Base-by-base conservation (phyloP, 2,888 invertebrate species). In the Latrodectus elegans region DNA sequence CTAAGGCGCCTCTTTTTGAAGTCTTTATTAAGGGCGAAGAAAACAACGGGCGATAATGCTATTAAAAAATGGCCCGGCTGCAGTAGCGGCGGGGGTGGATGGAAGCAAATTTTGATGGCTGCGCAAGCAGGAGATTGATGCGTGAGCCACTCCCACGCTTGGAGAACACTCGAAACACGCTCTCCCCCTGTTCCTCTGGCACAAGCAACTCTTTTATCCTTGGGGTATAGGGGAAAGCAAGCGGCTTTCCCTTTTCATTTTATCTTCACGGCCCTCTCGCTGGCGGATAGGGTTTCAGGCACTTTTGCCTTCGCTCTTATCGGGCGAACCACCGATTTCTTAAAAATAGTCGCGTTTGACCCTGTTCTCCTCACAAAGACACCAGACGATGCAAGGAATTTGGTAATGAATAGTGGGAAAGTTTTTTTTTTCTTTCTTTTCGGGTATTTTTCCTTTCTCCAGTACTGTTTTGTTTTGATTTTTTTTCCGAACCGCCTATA, bases 211-310 rank as follows among this genome's bases (percentile, higher is more conserved):
- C 60, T 60, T 60, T 60, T 60, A 60, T 60, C 60, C 10, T 10
- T 4, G n/a, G n/a, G n/a, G 60, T 6, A 60, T 0, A 60, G 60
- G 60, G 60, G 55, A n/a, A n/a, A 15, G n/a, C 14, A 15, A 60
- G 60, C 60, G 60, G 60, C 60, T 60, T 60, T 60, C 60, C 60
- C 60, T 60, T 60, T 60, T 60, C 60, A 60, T 60, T 60, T 60
- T 60, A 60, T 60, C 60, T 60, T 11, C 12, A n/a, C 12, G 60
- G n/a, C 60, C 60, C 60, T 60, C 60, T 60, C 60, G n/a, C 60
- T 60, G 60, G 6, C 12, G n/a, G 60, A 60, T 60, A 15, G 60
- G 6, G n/a, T 60, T 60, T 60, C 60, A 60, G 60, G 60, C 60
- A 60, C 60, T 60, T 60, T 60, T 60, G 60, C 60, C 60, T 60